Conservation (phyloP, 2,113 vertebrate species). For the Pagrus major region DNA sequence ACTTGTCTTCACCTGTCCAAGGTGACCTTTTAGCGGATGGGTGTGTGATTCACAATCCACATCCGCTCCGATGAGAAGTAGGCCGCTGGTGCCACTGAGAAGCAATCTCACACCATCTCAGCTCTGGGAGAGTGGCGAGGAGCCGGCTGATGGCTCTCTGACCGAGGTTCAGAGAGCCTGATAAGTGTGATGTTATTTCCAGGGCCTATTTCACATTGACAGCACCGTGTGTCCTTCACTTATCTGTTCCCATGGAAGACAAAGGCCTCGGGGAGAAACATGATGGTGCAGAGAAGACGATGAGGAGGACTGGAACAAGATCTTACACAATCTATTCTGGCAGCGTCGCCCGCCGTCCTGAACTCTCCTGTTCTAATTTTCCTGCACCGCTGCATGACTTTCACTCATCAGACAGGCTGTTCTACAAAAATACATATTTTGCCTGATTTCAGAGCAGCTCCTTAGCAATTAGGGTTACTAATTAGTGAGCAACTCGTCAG, state of each 20-base stretch:
- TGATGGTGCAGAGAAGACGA: conserved; percentile 12
- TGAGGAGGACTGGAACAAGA: conserved; percentile 35
- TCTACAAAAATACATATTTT: conserved; percentile 32
- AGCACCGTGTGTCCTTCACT: conserved; percentile 35
- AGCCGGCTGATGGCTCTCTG: conserved; percentile 46
- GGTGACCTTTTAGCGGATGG: conserved; percentile 63
- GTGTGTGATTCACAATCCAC: conserved; percentile 64
- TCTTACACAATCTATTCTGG: conserved; percentile 32
- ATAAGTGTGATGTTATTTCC: conserved; percentile 70
- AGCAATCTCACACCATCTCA: conserved; percentile 73
- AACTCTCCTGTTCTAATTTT: conserved; percentile 18
- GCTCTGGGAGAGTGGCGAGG: conserved; percentile 1
- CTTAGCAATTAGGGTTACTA: conserved; percentile 65
- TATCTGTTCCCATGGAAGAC: conserved; percentile 44
- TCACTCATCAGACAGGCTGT: conserved; percentile 24
- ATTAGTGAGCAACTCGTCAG: conserved; percentile 63
- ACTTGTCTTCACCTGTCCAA: conserved; percentile 65
- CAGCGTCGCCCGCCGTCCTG: conserved; percentile 1
- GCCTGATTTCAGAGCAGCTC: conserved; percentile 43
- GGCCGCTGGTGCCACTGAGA: conserved; percentile 28
- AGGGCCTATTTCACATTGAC: conserved; percentile 51
- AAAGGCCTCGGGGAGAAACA: conserved; percentile 11
- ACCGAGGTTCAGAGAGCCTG: conserved; percentile 31
- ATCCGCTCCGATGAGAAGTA: conserved; percentile 28
- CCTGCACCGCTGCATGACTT: neutral